Evolutionary conservation across 2,797 vertebrate species (phyloP).

Genomic region (Carapus acus): DNA sequence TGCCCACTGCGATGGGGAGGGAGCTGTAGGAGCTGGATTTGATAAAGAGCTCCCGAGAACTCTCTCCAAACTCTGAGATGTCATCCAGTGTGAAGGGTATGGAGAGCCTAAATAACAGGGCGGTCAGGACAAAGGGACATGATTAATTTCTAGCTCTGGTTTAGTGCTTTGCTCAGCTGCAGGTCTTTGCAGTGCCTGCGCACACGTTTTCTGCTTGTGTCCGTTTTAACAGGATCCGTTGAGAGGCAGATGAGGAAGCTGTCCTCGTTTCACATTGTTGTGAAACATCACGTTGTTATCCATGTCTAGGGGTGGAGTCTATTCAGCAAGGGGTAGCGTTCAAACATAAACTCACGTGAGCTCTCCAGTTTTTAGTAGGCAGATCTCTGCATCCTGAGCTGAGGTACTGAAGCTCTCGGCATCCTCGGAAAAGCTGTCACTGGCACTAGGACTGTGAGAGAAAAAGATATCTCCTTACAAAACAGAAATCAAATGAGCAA

Average conservation of each 20-base stretch:
- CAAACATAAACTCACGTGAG: conserved; percentile 78
- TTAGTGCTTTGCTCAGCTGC: background rate
- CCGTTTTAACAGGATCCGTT: conserved; percentile 1
- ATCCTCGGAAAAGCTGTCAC: conserved; percentile 76
- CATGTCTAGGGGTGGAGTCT: no score
- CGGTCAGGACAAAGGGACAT: no score
- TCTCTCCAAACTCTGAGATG: conserved; percentile 78
- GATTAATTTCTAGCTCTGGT: background rate
- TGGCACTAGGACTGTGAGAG: conserved; percentile 56
- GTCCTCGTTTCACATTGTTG: background rate
- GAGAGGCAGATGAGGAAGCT: background rate
- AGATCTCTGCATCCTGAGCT: conserved; percentile 89
- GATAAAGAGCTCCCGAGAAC: conserved; percentile 84
- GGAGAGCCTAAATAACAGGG: conserved; percentile 68
- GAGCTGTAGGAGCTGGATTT: conserved; percentile 89
- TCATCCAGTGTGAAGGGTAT: conserved; percentile 78
- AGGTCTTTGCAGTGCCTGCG: background rate
- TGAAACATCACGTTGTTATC: no score
- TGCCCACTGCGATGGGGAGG: conserved; percentile 75
- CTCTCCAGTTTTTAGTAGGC: conserved; percentile 87
- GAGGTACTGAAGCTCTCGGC: conserved; percentile 69
- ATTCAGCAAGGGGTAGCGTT: background rate
- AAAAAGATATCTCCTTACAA: background rate
- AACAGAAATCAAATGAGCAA: no score
- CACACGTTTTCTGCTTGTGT: background rate